Conservation (phyloP, 1,140 invertebrate species). For the Euglossa dilemma region DNA sequence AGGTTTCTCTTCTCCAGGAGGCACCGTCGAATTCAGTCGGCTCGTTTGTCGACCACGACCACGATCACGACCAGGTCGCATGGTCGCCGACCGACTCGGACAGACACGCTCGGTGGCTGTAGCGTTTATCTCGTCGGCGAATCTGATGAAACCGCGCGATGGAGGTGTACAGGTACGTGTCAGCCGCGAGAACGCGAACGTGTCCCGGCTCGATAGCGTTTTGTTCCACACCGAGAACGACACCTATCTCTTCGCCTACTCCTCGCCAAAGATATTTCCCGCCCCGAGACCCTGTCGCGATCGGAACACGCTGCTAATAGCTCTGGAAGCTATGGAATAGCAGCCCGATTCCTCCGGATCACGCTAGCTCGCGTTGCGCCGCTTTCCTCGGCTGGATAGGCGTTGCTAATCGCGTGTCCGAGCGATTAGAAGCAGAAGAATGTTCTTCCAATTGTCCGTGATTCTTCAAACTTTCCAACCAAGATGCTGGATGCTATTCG, state of each 20-base stretch:
- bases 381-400: not conserved
- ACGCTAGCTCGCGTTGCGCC: too few relatives aligned
- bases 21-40: not conserved
- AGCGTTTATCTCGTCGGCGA: not conserved
- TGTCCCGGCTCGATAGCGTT: not conserved
- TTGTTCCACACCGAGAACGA: not conserved
- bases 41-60: not conserved
- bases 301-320: not conserved
- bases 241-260: not conserved
- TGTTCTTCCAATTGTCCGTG: too few relatives aligned
- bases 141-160: slow-evolving; percentile 26
- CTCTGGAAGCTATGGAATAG: too few relatives aligned
- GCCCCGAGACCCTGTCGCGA: not conserved
- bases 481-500: too few relatives aligned
- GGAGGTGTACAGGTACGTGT: slow-evolving; percentile 41
- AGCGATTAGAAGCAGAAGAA: too few relatives aligned
- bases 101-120: too few relatives aligned
- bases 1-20: too few relatives aligned
- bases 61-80: not conserved
- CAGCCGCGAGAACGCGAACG: not conserved
- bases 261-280: not conserved
- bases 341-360: not conserved
- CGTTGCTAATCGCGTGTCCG: not conserved
- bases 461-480: too few relatives aligned
- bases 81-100: not conserved